These are phyloP conservation scores for Ischnura elegans DNA, from an alignment of 2,888 invertebrate species.

Conservation along the genomic window DNA sequence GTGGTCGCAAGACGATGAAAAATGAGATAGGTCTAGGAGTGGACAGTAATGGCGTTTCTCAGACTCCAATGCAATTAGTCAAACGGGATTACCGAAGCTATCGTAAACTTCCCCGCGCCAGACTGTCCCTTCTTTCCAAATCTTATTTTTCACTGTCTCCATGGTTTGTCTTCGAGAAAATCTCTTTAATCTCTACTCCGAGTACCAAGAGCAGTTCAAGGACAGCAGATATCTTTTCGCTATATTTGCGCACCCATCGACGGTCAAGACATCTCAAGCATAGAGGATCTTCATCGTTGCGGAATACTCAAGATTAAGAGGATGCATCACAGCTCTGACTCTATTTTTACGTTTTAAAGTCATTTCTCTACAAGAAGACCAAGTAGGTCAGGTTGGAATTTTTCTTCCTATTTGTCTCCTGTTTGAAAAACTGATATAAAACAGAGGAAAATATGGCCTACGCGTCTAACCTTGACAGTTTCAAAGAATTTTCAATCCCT, in stretches of 20 bases:
- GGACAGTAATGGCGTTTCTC: neutral
- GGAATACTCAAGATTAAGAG: neutral
- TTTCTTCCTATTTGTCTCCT: no score
- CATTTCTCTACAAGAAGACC: neutral
- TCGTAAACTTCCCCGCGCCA: neutral
- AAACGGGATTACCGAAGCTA: neutral
- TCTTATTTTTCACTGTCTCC: neutral
- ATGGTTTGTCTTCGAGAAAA: neutral
- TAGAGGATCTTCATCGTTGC: neutral
- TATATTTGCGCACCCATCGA: neutral
- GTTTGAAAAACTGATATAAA: no score
- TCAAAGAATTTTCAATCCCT: no score
- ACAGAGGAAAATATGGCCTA: no score
- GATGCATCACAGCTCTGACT: neutral
- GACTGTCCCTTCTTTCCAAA: neutral
- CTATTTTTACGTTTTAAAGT: neutral
- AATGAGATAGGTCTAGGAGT: no score
- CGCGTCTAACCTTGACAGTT: no score
- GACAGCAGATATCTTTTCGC: neutral
- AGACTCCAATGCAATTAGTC: constrained; percentile 6
- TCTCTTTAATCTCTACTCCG: neutral
- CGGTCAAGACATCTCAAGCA: neutral
- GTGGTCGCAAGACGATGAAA: no score
- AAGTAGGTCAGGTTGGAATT: neutral
- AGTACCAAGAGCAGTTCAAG: neutral